phyloP scores from a whole-genome alignment of 2,113 vertebrate genomes.

The Ailuropoda melanoleuca region DNA sequence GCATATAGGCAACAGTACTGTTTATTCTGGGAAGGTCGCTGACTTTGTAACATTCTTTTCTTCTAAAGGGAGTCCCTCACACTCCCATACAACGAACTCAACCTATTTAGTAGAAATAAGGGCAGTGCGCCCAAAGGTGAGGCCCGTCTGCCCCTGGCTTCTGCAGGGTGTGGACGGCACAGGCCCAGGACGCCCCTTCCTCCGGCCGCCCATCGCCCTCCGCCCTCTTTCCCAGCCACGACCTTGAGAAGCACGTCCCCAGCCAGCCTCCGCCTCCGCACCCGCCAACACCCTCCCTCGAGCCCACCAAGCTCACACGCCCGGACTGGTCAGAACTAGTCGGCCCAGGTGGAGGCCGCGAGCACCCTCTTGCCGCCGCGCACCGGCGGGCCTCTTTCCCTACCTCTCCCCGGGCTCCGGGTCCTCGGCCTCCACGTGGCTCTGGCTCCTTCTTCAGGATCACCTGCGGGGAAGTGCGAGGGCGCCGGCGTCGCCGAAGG shows the following conservation, averaged over 20 bases:
- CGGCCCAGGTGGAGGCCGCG: neutral
- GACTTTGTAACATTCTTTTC: neutral
- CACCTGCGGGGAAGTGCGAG: neutral
- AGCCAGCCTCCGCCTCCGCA: neutral
- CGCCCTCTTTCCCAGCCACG: neutral
- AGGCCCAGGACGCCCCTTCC: neutral
- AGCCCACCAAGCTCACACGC: neutral
- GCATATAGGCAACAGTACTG: no score
- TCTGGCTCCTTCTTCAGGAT: neutral
- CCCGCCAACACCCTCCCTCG: neutral
- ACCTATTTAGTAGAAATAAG: neutral
- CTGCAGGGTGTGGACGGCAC: neutral
- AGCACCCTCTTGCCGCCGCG: neutral
- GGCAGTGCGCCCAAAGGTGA: neutral
- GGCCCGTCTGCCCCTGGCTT: neutral
- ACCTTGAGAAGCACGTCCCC: no score
- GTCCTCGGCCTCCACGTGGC: neutral
- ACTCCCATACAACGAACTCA: no score
- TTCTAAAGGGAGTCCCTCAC: neutral
- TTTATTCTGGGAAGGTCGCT: neutral
- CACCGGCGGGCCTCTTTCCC: neutral
- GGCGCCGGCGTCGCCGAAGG: neutral
- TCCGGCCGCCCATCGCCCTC: neutral
- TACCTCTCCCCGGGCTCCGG: neutral
- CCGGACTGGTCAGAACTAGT: rapidly evolving